These are phyloP conservation scores for Parnassius apollo DNA, from an alignment of 2,888 invertebrate genomes.

Conservation along the genomic window DNA sequence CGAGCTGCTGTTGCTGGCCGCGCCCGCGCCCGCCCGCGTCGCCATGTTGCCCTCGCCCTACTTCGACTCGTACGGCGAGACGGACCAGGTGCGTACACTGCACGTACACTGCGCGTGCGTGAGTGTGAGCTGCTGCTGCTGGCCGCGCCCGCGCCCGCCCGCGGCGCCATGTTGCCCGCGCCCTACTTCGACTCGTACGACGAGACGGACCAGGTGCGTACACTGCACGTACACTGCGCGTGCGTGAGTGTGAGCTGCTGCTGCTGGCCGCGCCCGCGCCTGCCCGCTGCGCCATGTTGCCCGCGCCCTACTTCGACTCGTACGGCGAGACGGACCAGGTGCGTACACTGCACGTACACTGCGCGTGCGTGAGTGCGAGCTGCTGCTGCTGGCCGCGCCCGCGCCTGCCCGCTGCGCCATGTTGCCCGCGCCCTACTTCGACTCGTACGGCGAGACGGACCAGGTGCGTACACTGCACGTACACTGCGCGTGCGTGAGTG, in stretches of 20 bases:
- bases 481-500: not conserved
- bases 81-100: conserved; percentile 53
- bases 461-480: conserved; percentile 30
- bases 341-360: not conserved
- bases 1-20: too few relatives aligned
- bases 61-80: conserved; percentile 95
- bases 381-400: conserved; percentile 91
- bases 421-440: conserved; percentile 92
- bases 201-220: conserved; percentile 83
- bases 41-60: conserved; percentile 89
- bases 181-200: conserved; percentile 96
- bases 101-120: too few relatives aligned
- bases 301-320: conserved; percentile 94
- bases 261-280: too few relatives aligned
- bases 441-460: conserved; percentile 94
- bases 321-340: conserved; percentile 92
- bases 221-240: not conserved
- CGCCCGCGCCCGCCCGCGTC: too few relatives aligned
- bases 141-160: too few relatives aligned
- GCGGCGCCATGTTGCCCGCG: conserved; percentile 77
- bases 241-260: too few relatives aligned
- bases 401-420: too few relatives aligned
- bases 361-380: too few relatives aligned
- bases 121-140: too few relatives aligned
- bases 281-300: conserved; percentile 35